phyloP scores from a whole-genome alignment of 2,113 vertebrate species.

The Vulpes vulpes region DNA sequence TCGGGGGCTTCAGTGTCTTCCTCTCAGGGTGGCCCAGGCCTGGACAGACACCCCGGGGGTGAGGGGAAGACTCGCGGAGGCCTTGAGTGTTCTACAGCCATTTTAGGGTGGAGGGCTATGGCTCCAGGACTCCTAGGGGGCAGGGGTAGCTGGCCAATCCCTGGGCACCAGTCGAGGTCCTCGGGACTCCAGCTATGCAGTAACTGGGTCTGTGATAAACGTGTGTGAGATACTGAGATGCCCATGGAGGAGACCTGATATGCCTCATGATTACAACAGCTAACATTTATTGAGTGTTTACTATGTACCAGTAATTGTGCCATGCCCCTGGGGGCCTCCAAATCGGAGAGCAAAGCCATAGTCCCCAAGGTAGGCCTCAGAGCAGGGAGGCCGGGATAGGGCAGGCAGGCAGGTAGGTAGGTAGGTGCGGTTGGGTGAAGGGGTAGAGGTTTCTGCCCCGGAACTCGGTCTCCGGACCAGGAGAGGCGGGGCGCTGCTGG shows the following conservation, averaged over 20 bases:
- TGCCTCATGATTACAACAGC: background rate
- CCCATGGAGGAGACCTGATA: background rate
- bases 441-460: background rate
- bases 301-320: background rate
- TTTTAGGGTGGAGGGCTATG: too few species aligned
- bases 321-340: background rate
- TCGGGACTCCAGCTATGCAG: rapidly evolving
- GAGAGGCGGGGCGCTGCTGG: rapidly evolving
- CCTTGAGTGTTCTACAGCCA: rapidly evolving
- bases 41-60: background rate
- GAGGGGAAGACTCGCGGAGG: background rate
- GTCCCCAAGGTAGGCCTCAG: background rate
- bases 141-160: background rate
- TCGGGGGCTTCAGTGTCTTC: background rate
- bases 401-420: background rate
- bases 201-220: background rate
- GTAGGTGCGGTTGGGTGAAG: too few species aligned
- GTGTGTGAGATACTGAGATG: too few species aligned
- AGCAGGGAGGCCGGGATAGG: background rate
- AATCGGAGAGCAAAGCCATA: background rate
- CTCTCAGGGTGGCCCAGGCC: background rate
- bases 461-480: rapidly evolving
- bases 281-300: constrained; percentile 37
- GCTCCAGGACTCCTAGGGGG: background rate
- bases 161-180: background rate